phyloP scores from a whole-genome alignment of 2,113 vertebrate species.

The Perccottus glenii region DNA sequence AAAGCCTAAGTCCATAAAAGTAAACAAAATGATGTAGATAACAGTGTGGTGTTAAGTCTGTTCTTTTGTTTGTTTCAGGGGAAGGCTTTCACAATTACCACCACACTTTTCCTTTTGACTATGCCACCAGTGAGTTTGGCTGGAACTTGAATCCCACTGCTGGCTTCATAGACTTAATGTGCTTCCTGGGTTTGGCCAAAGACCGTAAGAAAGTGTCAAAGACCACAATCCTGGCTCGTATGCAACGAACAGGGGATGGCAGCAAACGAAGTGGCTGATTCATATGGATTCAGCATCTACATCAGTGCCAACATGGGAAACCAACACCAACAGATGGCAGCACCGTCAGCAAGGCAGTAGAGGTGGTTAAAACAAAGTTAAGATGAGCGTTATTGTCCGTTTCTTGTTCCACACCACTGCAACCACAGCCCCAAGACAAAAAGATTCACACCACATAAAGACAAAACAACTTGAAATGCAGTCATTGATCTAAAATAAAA shows the following conservation, averaged over 20 bases:
- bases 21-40: no score
- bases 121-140: slow-evolving; percentile 91
- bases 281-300: background rate
- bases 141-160: slow-evolving; percentile 88
- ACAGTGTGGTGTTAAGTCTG: no score
- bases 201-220: slow-evolving; percentile 86
- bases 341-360: slow-evolving; percentile 33
- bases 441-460: no score
- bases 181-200: slow-evolving; percentile 84
- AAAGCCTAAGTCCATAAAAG: no score
- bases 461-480: no score
- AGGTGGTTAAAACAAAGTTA: background rate
- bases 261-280: slow-evolving; percentile 88
- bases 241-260: slow-evolving; percentile 85
- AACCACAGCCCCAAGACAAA: no score
- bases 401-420: no score
- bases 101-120: slow-evolving; percentile 92
- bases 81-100: slow-evolving; percentile 98
- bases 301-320: slow-evolving; percentile 25
- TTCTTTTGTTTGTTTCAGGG: slow-evolving; percentile 75
- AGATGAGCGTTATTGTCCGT: no score
- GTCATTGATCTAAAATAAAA: no score
- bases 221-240: slow-evolving; percentile 79
- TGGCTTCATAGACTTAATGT: slow-evolving; percentile 90
- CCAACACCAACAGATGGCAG: slow-evolving; percentile 40